Percentiles rank a stretch among this genome's conserved stretches.
Evolutionary conservation across 2,888 invertebrate genomes (phyloP).

Genomic region (Achlya flavicornis): DNA sequence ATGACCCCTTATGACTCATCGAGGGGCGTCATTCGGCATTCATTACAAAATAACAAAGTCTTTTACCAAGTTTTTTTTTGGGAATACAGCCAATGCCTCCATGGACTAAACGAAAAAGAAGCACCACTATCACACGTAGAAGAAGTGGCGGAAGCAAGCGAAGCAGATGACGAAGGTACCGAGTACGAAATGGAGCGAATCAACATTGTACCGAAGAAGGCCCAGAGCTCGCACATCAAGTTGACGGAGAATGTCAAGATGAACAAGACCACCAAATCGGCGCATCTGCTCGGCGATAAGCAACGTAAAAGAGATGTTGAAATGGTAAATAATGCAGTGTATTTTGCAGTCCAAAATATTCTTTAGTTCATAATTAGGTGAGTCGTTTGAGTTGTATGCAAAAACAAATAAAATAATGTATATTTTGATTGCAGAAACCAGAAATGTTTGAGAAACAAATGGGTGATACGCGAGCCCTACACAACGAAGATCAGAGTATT

Average conservation of each 20-base stretch:
- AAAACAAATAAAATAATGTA: too few relatives aligned
- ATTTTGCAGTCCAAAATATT: too few relatives aligned
- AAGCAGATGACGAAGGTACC: constrained; percentile 38
- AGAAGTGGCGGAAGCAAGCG: constrained; percentile 35
- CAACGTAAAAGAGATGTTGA: constrained; percentile 44
- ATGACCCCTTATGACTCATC: too few relatives aligned
- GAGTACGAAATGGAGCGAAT: constrained; percentile 25
- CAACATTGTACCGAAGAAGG: constrained; percentile 55
- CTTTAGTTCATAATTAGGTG: too few relatives aligned
- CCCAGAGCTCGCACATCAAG: constrained; percentile 67
- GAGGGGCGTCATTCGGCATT: too few relatives aligned
- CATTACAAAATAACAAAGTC: too few relatives aligned
- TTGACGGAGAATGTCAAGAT: constrained; percentile 47
- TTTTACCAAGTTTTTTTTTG: neutral
- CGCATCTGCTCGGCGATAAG: constrained; percentile 63
- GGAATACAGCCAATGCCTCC: constrained; percentile 41
- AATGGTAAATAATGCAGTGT: constrained; percentile 45
- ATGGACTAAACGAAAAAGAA: constrained; percentile 29
- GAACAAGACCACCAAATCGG: constrained; percentile 72
- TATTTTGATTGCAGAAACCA: constrained; percentile 52
- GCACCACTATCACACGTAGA: constrained; percentile 27
- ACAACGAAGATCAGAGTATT: constrained; percentile 44
- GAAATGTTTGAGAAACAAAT: constrained; percentile 74
- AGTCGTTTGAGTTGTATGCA: too few relatives aligned
- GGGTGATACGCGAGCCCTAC: constrained; percentile 63